Conservation (phyloP, 2,113 vertebrate genomes). For the Ophthalmolycus amberensis region DNA sequence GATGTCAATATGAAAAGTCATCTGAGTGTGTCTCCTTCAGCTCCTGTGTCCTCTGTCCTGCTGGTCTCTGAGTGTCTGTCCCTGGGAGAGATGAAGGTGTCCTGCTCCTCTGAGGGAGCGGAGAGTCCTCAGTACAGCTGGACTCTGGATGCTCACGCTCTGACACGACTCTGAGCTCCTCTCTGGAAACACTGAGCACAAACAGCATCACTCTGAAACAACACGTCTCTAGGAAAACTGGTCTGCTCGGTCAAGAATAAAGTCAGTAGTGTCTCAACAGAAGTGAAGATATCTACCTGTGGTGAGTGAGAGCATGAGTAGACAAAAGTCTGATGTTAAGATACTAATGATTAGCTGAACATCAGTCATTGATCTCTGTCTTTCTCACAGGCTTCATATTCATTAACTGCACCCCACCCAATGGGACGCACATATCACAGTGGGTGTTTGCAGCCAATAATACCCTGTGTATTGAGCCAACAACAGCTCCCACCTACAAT, state of each 20-base stretch:
- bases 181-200: not conserved
- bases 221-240: conserved; percentile 50
- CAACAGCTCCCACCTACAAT: not conserved
- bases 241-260: conserved; percentile 62
- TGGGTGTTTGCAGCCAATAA: conserved; percentile 54
- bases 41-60: no score
- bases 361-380: not conserved
- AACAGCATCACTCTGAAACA: conserved; percentile 61
- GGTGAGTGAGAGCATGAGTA: conserved; percentile 51
- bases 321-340: not conserved
- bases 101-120: no score
- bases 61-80: no score
- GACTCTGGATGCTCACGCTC: no score
- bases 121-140: no score
- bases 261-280: conserved; percentile 15
- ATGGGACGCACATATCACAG: conserved; percentile 53
- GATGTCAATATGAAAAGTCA: no score
- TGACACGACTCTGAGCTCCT: no score
- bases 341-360: not conserved
- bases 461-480: conserved; percentile 32
- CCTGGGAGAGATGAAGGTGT: no score
- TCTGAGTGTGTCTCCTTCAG: no score
- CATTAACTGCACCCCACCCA: conserved; percentile 52
- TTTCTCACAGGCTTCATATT: conserved; percentile 53
- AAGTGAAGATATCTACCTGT: not conserved